phyloP scores from a whole-genome alignment of 2,888 invertebrate genomes.

The Chouioia cunea region DNA sequence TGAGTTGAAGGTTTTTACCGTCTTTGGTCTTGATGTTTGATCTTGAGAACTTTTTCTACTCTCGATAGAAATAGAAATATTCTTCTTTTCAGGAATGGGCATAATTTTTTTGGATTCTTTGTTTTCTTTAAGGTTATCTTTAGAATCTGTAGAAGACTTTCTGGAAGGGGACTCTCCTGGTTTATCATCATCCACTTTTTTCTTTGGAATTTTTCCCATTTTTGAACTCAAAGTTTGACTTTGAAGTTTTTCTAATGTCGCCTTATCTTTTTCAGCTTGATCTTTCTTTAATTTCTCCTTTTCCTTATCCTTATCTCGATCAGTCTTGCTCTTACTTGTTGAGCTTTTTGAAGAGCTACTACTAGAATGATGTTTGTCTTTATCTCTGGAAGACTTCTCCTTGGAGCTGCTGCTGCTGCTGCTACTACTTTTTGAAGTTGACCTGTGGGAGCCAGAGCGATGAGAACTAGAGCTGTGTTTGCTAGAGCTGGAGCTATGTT shows the following conservation, averaged over 20 bases:
- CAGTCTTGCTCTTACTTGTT: slow-evolving; percentile 57
- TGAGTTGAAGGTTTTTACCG: slow-evolving; percentile 91
- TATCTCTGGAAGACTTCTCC: slow-evolving; percentile 62
- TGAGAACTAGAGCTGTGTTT: slow-evolving; percentile 52
- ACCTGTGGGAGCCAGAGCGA: slow-evolving; percentile 60
- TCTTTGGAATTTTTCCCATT: slow-evolving; percentile 84
- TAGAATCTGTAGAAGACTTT: slow-evolving; percentile 62
- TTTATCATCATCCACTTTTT: slow-evolving; percentile 71
- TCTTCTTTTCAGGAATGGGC: slow-evolving; percentile 72
- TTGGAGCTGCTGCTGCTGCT: slow-evolving; percentile 56
- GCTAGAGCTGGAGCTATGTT: slow-evolving; percentile 60
- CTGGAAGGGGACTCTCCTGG: slow-evolving; percentile 53
- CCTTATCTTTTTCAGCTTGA: slow-evolving; percentile 78
- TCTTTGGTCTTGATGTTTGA: slow-evolving; percentile 82
- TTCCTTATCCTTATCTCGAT: slow-evolving; percentile 67
- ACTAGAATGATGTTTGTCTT: slow-evolving; percentile 59
- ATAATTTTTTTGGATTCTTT: slow-evolving; percentile 64
- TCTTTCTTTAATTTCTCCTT: slow-evolving; percentile 69
- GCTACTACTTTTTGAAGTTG: slow-evolving; percentile 57
- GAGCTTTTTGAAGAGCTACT: slow-evolving; percentile 54
- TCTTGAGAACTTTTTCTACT: slow-evolving; percentile 76
- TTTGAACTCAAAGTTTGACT: slow-evolving; percentile 77
- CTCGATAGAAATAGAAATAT: slow-evolving; percentile 86
- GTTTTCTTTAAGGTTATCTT: slow-evolving; percentile 64
- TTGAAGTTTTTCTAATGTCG: slow-evolving; percentile 76